Percentiles rank a stretch among this genome's conserved stretches.
phyloP scores from a whole-genome alignment of 2,797 vertebrate genomes.

The Spatula versicolor region DNA sequence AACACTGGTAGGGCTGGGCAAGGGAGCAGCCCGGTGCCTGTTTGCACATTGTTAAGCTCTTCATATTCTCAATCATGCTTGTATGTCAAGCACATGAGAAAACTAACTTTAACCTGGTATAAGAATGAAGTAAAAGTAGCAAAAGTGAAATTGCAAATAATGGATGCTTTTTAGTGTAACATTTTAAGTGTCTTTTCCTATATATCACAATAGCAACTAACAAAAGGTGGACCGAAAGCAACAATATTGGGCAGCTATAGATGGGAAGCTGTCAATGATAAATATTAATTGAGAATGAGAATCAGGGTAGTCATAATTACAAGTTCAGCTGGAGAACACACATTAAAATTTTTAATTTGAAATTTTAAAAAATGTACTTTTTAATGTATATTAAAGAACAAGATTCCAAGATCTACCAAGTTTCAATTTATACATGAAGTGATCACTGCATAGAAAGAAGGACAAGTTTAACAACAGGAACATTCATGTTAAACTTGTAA shows the following conservation, averaged over 20 bases:
- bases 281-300: not conserved
- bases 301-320: not conserved
- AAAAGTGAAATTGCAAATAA: not conserved
- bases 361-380: too few species aligned
- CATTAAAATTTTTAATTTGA: too few species aligned
- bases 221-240: not conserved
- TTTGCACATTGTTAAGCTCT: not conserved
- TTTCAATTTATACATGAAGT: not conserved
- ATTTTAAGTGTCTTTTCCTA: not conserved
- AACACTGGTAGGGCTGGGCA: not conserved
- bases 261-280: not conserved
- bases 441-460: not conserved
- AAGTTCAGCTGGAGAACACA: not conserved
- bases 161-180: not conserved
- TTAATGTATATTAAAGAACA: not conserved
- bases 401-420: not conserved
- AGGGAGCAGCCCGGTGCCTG: not conserved
- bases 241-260: not conserved
- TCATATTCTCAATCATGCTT: not conserved
- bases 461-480: not conserved
- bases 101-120: not conserved
- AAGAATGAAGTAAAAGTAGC: not conserved
- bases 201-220: not conserved
- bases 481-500: not conserved
- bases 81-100: not conserved